Base-by-base conservation (phyloP, 2,113 vertebrate genomes). In the Hydrochoerus hydrochaeris region DNA sequence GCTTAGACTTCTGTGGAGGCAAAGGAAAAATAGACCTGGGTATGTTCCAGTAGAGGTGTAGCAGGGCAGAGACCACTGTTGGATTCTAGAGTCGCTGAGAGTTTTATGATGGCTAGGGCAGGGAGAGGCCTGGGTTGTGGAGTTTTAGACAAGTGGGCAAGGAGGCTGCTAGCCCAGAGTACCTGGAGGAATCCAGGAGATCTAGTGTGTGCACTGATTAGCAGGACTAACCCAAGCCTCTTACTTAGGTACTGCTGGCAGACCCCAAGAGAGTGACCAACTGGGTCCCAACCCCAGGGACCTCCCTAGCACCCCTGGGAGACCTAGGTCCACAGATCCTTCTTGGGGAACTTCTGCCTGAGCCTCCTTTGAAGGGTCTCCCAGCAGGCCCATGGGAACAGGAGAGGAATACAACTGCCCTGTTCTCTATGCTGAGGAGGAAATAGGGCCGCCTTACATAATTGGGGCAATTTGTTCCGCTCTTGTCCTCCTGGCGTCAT, bases 401-500 rank as follows among this genome's bases (percentile, higher is more conserved):
- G 28, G 28, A 10, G 5, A 75, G 41, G 38, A 80, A 7, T 58
- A 49, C 16, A 32, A 20, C 60, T 60, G 67, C 52, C 90, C 46
- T 1, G 88, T 32, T 87, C 44, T 81, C 38, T 78, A 1, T 44
- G 24, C 58, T 19, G 8, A 94, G 92, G 49, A 91, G 88, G 94
- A 96, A 92, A 71, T 71, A 49, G 82, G 90, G 88, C 90, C 2
- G 0, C 94, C 88, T 97, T 96, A 94, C 52, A 41, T 97, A 96
- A 97, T 57, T 26, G 71, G 92, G 90, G 94, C 90, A 78, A 20
- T 96, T 96, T 92, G 97, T 96, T 97, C 90, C n/a, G 1, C 95
- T 96, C 87, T 46, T 71, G 84, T 95, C 94, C 92, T 89, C 88
- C 85, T 90, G 94, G 92, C 0, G 4, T 86, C 57, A 4, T 81